A percentile compares a stretch with the other conserved stretches of the same genome.
These are phyloP conservation scores for Anastrepha obliqua DNA, from an alignment of 1,140 invertebrate genomes.

Conservation along the genomic window DNA sequence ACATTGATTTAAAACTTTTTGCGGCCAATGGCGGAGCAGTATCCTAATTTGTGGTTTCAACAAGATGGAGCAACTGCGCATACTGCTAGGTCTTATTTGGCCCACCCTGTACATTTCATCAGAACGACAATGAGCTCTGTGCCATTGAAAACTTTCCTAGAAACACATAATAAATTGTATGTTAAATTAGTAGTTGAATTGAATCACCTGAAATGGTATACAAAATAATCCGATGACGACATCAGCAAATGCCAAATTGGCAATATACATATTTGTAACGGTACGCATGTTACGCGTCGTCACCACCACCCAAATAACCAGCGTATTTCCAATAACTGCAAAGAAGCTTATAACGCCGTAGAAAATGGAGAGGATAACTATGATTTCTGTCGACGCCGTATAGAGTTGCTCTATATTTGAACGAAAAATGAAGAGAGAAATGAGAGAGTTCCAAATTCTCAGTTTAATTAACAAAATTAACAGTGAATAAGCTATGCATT, in stretches of 20 bases:
- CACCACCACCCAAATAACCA: conserved; percentile 88
- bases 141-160: too few relatives aligned
- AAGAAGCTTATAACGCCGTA: conserved; percentile 88
- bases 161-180: too few relatives aligned
- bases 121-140: too few relatives aligned
- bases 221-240: conserved; percentile 86
- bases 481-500: too few relatives aligned
- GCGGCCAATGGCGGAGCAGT: too few relatives aligned
- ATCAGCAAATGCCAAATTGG: conserved; percentile 85
- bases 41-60: too few relatives aligned
- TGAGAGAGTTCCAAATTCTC: background rate
- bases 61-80: too few relatives aligned
- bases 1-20: too few relatives aligned
- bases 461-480: too few relatives aligned
- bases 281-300: conserved; percentile 85
- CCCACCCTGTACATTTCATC: too few relatives aligned
- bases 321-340: conserved; percentile 86
- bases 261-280: conserved; percentile 89
- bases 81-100: too few relatives aligned
- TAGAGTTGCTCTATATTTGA: conserved; percentile 76
- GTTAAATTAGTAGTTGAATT: too few relatives aligned
- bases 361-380: conserved; percentile 84
- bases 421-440: background rate
- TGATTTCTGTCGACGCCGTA: conserved; percentile 83
- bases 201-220: conserved; percentile 85